These are phyloP conservation scores for Thripadectes ignobilis DNA, from an alignment of 2,797 vertebrate genomes.

Conservation along the genomic window DNA sequence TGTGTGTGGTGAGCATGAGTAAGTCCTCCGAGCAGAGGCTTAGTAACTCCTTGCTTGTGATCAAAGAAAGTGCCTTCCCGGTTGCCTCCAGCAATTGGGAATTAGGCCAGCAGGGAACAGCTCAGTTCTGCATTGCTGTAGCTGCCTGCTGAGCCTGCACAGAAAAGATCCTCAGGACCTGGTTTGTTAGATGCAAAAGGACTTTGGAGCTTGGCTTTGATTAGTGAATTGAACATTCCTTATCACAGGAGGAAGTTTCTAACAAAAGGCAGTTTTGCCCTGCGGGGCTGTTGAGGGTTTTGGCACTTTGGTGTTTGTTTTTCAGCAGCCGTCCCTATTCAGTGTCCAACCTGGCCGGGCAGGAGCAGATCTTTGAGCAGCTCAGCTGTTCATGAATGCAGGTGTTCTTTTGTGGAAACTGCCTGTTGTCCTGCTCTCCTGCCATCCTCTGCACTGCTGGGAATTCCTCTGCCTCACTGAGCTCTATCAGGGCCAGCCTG, in stretches of 20 bases:
- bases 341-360: not conserved
- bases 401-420: not conserved
- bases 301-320: not conserved
- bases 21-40: not conserved
- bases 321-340: not conserved
- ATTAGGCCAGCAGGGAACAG: not conserved
- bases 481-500: not conserved
- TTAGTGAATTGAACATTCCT: not conserved
- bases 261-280: not conserved
- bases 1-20: not conserved
- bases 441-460: not conserved
- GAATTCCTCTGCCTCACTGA: accelerated
- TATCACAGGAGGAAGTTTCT: not conserved
- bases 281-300: not conserved
- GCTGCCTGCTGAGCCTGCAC: not conserved
- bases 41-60: not conserved
- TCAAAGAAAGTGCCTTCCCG: not conserved
- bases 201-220: not conserved
- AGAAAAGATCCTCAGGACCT: not conserved
- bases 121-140: not conserved
- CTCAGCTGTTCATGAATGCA: not conserved
- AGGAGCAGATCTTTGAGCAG: not conserved
- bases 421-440: not conserved
- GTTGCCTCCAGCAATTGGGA: not conserved
- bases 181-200: not conserved